phyloP scores from a whole-genome alignment of 2,888 invertebrate genomes.

The Pyrrhia umbra region DNA sequence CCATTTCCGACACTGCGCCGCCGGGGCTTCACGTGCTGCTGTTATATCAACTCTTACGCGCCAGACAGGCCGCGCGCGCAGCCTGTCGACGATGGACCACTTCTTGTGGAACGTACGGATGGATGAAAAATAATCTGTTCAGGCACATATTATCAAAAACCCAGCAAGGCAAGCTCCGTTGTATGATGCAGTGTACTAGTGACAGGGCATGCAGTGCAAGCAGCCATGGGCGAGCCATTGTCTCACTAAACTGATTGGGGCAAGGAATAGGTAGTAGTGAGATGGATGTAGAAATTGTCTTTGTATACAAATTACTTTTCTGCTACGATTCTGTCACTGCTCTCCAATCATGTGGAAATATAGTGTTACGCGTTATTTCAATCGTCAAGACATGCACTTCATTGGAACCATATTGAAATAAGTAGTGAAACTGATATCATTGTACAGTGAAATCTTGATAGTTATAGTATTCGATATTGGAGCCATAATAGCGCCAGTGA shows the following conservation, averaged over 20 bases:
- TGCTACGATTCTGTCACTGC: slow-evolving; percentile 12
- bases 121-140: not conserved
- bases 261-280: too few relatives aligned
- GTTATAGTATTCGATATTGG: slow-evolving; percentile 22
- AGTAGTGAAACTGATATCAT: slow-evolving; percentile 18
- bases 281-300: not conserved
- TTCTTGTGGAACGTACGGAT: not conserved
- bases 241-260: too few relatives aligned
- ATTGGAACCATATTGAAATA: not conserved
- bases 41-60: slow-evolving; percentile 35
- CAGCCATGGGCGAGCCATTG: too few relatives aligned
- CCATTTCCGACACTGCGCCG: slow-evolving; percentile 58
- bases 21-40: slow-evolving; percentile 42
- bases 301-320: not conserved
- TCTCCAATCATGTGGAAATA: not conserved
- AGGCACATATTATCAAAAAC: too few relatives aligned
- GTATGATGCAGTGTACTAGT: too few relatives aligned
- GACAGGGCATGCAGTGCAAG: too few relatives aligned
- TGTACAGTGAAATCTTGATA: slow-evolving; percentile 22
- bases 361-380: not conserved
- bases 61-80: not conserved
- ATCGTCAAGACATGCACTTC: not conserved
- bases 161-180: too few relatives aligned
- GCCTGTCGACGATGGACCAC: too few relatives aligned
- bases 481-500: slow-evolving; percentile 31